These are phyloP conservation scores for Esperia sulphurella DNA, from an alignment of 2,888 invertebrate species.

Conservation along the genomic window DNA sequence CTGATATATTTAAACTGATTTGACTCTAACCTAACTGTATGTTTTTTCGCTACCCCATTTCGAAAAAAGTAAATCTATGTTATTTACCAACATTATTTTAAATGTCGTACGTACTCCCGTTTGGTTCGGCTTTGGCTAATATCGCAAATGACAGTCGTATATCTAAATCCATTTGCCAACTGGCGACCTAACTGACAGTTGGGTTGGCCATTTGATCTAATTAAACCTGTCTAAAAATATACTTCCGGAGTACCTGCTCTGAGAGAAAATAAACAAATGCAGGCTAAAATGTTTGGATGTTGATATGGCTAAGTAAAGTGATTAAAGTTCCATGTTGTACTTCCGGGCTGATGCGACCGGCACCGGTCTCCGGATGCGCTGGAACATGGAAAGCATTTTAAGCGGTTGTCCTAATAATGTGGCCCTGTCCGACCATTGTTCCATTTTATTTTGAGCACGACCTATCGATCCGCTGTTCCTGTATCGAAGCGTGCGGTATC, in stretches of 20 bases:
- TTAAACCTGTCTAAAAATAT: neutral
- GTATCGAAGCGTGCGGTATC: slow-evolving; percentile 3
- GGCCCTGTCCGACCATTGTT: slow-evolving; percentile 52
- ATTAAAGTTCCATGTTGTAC: slow-evolving; percentile 59
- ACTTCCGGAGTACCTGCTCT: neutral
- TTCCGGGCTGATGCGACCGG: slow-evolving; percentile 48
- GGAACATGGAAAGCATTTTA: slow-evolving; percentile 78
- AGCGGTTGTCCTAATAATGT: slow-evolving; percentile 58
- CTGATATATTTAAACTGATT: too few species aligned
- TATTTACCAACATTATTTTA: too few species aligned
- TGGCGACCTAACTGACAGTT: neutral
- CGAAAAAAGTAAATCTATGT: neutral
- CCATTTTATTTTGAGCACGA: slow-evolving; percentile 60
- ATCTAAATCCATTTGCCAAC: neutral
- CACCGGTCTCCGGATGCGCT: slow-evolving; percentile 57
- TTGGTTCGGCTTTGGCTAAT: too few species aligned
- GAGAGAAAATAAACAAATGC: neutral
- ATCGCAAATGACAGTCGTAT: neutral
- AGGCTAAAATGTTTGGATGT: slow-evolving; percentile 36
- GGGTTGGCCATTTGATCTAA: neutral
- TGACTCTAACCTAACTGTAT: too few species aligned
- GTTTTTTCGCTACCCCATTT: too few species aligned
- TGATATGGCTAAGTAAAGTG: slow-evolving; percentile 48
- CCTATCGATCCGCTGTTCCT: slow-evolving; percentile 46
- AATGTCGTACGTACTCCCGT: too few species aligned